These are phyloP conservation scores for Molossus alvarezi DNA, from an alignment of 2,797 vertebrate species.

Conservation along the genomic window DNA sequence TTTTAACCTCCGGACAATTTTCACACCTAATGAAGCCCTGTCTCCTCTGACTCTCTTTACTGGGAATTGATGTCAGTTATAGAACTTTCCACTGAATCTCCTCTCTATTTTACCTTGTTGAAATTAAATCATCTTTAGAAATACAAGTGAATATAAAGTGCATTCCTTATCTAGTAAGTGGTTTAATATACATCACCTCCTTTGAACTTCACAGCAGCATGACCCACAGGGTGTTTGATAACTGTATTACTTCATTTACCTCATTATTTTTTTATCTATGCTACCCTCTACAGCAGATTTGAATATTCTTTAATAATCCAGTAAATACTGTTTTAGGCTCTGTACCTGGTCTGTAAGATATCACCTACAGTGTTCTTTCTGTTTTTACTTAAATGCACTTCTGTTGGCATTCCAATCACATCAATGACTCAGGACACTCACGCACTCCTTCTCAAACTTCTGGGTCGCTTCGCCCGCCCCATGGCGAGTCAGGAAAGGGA, in stretches of 20 bases:
- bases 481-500: not conserved
- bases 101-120: not conserved
- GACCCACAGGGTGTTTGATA: not conserved
- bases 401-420: not conserved
- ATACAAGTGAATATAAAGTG: slow-evolving; percentile 16
- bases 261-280: not conserved
- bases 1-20: not conserved
- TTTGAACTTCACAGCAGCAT: not conserved
- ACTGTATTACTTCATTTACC: not conserved
- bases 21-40: not conserved
- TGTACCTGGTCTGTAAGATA: not conserved
- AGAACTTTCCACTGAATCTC: not conserved
- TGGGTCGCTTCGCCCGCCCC: not conserved
- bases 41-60: not conserved
- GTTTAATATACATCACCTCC: not conserved
- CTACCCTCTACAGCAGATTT: not conserved
- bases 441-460: not conserved
- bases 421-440: not conserved
- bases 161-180: not conserved
- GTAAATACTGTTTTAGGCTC: not conserved
- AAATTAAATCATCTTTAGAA: not conserved
- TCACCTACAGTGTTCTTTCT: not conserved
- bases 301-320: not conserved
- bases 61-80: not conserved
- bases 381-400: not conserved